Base-by-base conservation (phyloP, 1,140 invertebrate genomes). In the Eumaeus atala region DNA sequence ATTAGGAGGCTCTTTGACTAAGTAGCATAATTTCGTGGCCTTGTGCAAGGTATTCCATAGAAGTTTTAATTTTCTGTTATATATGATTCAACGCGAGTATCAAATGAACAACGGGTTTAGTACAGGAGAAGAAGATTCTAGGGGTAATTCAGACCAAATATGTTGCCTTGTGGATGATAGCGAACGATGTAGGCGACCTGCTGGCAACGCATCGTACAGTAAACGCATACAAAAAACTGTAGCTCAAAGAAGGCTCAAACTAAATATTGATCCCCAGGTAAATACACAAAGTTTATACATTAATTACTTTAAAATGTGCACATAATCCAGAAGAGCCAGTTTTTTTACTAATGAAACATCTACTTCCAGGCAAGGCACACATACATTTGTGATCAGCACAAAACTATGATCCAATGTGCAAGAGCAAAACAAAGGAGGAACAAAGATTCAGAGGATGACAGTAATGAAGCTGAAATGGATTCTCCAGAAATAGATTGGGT, bases 371-470 rank as follows among this genome's bases (percentile, higher is more conserved):
- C 95, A 36, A 90, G 93, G 66, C 97, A 98, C 73, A 97, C 95
- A 74, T 98, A 98, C 79, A 99, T 99, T 69, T 98, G 97, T 89
- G 97, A 99, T 78, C 93, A 94, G 74, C 97, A 98, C 81, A 98
- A 99, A 87, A 92, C 92, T 76, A 93, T 97, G 64, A 98, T 98
- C 67, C 97, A 98, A 81, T 95, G 93, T 81, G 95, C 96, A 10
- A 91, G 97, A 62, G 94, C 93, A 4, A 94, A 97, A 65, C 90
- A 92, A 56, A 92, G 95, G 47, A 90, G 95, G 58, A 91, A 95
- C 58, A 95, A 95, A 77, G 96, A 98, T 74, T 97, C 95, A 8
- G 96, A 98, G 64, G 96, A 97, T 75, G 96, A 97, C 70, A 95
- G 94, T 57, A 95, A 95, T 72, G 94, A 96, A 70, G 93, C 93